Evolutionary conservation across 2,113 vertebrate genomes (phyloP), one percentile per base, ranked within the genome.

Genomic region (Panurus biarmicus): DNA sequence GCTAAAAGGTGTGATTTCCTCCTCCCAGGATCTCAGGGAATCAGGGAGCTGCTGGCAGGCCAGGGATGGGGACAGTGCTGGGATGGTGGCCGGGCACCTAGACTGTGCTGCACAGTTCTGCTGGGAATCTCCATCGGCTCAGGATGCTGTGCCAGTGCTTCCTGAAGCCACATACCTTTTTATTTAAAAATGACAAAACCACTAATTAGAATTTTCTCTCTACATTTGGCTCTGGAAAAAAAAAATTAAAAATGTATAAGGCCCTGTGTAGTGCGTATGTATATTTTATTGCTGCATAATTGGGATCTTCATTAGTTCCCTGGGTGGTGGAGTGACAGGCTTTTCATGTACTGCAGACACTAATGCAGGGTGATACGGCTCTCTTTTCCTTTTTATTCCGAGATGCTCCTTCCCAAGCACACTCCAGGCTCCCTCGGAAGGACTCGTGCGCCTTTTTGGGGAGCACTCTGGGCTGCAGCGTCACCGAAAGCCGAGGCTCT

Each of bases 171-270:
- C 6, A 0, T 70, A 88, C 87, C 81, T 94, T 96, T 96, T 92
- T 80, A 89, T 79, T 96, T 95, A 86, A 94, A 91, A 97, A 78
- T 19, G 60, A 94, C 54, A 91, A 97, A 97, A 78, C 85, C 71
- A 51, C 89, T 97, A 89, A 97, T 97, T 96, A 97, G 95, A 96
- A 95, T 96, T 97, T 97, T 95, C 95, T 96, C 91, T 64, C 86
- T 92, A 94, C 72, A 26, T 95, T 95, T 91, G 94, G 82, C 96
- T 97, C 94, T 94, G 95, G 89, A 93, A 96, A 95, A 95, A 95
- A 96, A 85, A 80, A 85, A 98, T 97, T 98, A 97, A 98, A 98
- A 98, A 97, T 98, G 97, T 85, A 98, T 98, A 97, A 98, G 90
- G 80, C 90, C 77, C 95, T 96, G 95, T 83, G 95, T 96, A 95